Base-by-base conservation (phyloP, 2,113 vertebrate species). In the Mirza zaza region DNA sequence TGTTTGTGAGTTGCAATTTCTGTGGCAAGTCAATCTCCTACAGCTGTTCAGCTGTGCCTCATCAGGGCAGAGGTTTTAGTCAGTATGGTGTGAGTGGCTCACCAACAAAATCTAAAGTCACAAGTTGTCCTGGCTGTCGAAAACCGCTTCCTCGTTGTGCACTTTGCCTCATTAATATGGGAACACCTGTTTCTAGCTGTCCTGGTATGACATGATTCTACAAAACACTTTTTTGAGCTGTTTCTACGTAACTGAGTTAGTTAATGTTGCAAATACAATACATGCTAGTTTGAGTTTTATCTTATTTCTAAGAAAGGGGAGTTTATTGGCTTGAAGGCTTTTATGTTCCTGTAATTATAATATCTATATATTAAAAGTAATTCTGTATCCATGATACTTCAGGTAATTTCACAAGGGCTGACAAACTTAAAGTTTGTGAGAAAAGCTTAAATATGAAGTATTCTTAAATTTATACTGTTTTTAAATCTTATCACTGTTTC, bases 1-100 rank as follows among this genome's bases (percentile, higher is more conserved):
- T 99, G 96, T 99, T 99, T 97, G 99, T 99, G 98, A 99, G 99
- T 98, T 99, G 99, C 98, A 99, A 99, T 98, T 99, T 99, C 98
- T 99, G 99, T 87, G 99, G 99, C 61, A 99, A 99, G 98, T 99
- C 99, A 76, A 99, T 99, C 98, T 99, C 99, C 52, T 99, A 99
- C 98, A 99, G 99, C 98, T 99, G 99, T 94, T 99, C 99, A 29
- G 98, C 99, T 57, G 98, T 99, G 77, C 99, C 99, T 82, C 99
- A 99, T 93, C 99, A 99, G 98, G 99, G 99, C 73, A 99, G 99
- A 45, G 99, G 99, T n/a, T 99, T 99, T 97, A 99, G 99, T 98
- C 99, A 99, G 39, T 99, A 99, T 0, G 99, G 99, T 9, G 99
- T 99, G 94, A 99, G 99, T 0, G 99, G 99, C 59, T 99, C 99